A percentile compares a stretch with the other conserved stretches of the same genome.
These are phyloP conservation scores for Caenorhabditis uteleia DNA, from an alignment of 2,888 invertebrate species.

Conservation along the genomic window DNA sequence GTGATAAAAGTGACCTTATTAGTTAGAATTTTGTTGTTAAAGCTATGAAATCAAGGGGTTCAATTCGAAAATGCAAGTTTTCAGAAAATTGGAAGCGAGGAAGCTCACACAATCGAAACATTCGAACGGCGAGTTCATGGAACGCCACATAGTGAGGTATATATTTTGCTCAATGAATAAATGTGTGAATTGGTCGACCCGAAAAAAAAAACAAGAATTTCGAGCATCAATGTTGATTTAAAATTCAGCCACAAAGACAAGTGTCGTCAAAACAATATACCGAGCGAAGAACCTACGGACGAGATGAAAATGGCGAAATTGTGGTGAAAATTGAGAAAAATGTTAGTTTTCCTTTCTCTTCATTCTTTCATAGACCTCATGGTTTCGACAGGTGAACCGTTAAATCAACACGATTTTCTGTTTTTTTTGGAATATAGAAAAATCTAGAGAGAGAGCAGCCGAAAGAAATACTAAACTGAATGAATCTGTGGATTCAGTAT, in stretches of 20 bases:
- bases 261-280: constrained; percentile 62
- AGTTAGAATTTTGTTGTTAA: not conserved
- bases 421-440: too few species aligned
- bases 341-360: constrained; percentile 40
- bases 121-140: constrained; percentile 62
- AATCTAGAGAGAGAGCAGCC: too few species aligned
- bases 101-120: constrained; percentile 62
- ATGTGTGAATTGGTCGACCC: not conserved
- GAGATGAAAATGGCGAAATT: constrained; percentile 66
- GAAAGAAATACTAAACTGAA: too few species aligned
- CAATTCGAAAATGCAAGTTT: constrained; percentile 26
- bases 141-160: constrained; percentile 56
- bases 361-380: too few species aligned
- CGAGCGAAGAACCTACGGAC: constrained; percentile 62
- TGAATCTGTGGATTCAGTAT: too few species aligned
- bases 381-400: not conserved
- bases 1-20: too few species aligned
- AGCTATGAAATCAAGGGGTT: too few species aligned
- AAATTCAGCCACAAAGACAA: constrained; percentile 60
- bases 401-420: too few species aligned
- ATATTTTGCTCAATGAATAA: too few species aligned
- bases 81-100: constrained; percentile 65
- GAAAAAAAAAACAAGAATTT: constrained; percentile 1
- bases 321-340: constrained; percentile 65
- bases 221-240: not conserved